Evolutionary conservation across 2,888 invertebrate species (phyloP).

Genomic region (Agrilus biguttatus): DNA sequence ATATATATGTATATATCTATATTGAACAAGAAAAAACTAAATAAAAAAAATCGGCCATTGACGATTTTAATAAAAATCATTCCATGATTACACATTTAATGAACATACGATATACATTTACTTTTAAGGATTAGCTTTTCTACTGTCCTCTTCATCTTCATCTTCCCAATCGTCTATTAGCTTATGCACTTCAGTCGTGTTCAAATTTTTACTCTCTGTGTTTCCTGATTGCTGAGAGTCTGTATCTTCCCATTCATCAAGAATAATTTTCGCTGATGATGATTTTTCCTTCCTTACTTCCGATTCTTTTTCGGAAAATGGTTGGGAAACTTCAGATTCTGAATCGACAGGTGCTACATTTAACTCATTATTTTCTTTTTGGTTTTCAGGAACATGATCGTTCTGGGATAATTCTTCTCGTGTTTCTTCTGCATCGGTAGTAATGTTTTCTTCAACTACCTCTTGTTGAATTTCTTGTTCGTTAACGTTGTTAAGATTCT

Average conservation of each 20-base stretch:
- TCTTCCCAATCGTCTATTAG: slow-evolving; percentile 33
- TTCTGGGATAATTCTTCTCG: background rate
- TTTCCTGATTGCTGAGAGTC: slow-evolving; percentile 30
- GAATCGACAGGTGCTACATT: background rate
- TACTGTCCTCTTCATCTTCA: slow-evolving; percentile 24
- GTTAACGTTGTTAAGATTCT: slow-evolving; percentile 27
- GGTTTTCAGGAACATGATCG: slow-evolving; percentile 11
- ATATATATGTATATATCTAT: background rate
- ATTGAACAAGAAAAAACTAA: background rate
- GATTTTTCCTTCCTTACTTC: slow-evolving; percentile 1
- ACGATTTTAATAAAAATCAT: too few species aligned
- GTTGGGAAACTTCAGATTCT: background rate
- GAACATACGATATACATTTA: too few species aligned
- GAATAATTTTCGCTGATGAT: slow-evolving; percentile 19
- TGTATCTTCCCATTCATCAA: slow-evolving; percentile 32
- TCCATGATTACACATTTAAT: too few species aligned
- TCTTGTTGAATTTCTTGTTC: slow-evolving; percentile 14
- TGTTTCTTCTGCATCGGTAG: slow-evolving; percentile 1
- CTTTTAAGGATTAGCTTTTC: background rate
- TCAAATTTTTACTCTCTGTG: slow-evolving; percentile 17
- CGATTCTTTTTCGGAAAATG: slow-evolving; percentile 5
- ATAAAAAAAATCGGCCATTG: background rate
- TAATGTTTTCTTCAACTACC: background rate
- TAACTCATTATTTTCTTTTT: slow-evolving; percentile 15
- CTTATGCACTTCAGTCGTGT: slow-evolving; percentile 23